Percentiles rank a stretch among this genome's conserved stretches.
These are phyloP conservation scores for Tenthredo notha DNA, from an alignment of 2,888 invertebrate species.

Conservation along the genomic window DNA sequence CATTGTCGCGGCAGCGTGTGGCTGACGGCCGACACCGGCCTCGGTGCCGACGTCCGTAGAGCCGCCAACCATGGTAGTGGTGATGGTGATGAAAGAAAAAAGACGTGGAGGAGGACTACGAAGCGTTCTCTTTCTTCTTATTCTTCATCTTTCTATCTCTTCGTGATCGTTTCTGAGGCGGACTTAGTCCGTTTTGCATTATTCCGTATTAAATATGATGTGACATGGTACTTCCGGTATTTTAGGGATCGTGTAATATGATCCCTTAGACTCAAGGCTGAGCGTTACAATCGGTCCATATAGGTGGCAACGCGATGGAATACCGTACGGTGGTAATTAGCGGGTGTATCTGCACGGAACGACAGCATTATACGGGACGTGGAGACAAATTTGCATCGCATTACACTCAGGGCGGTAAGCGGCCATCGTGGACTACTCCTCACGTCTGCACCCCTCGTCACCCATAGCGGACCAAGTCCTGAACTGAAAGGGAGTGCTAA, in stretches of 20 bases:
- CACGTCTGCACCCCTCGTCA: slow-evolving; percentile 18
- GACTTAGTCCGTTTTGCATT: not conserved
- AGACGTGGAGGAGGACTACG: not conserved
- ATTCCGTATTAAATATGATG: not conserved
- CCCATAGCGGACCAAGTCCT: not conserved
- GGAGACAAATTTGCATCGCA: slow-evolving; percentile 52
- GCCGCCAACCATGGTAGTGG: not conserved
- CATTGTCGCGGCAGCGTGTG: slow-evolving; percentile 52
- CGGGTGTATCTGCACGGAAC: slow-evolving; percentile 53
- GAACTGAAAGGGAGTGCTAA: slow-evolving; percentile 12
- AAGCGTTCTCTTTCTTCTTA: not conserved
- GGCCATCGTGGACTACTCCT: slow-evolving; percentile 33
- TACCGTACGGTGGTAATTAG: slow-evolving; percentile 42
- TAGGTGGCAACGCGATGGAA: not conserved
- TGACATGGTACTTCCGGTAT: not conserved
- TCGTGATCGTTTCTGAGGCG: not conserved
- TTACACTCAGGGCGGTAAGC: slow-evolving; percentile 50
- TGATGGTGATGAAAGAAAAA: slow-evolving; percentile 1
- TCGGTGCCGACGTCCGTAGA: slow-evolving; percentile 39
- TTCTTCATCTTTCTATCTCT: not conserved
- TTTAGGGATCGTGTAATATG: not conserved
- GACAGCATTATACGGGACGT: slow-evolving; percentile 52
- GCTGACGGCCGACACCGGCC: slow-evolving; percentile 50
- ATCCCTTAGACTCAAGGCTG: not conserved
- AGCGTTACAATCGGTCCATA: not conserved